These are phyloP conservation scores for Drosophila incognita DNA, from an alignment of 2,888 invertebrate genomes.

Conservation along the genomic window DNA sequence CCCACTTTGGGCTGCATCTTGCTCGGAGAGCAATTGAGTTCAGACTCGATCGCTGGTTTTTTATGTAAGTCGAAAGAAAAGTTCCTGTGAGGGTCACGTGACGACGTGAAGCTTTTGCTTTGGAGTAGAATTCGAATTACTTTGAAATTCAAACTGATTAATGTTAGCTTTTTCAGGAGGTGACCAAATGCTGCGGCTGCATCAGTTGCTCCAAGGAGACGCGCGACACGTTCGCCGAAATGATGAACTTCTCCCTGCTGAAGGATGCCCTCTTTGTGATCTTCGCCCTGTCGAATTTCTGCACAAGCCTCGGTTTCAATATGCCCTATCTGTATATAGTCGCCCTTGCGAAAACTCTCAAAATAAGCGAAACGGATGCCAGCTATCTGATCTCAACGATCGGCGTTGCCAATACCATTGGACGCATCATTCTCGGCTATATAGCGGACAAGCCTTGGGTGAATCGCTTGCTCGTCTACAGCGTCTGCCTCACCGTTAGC, in stretches of 20 bases:
- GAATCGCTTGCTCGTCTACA: slow-evolving; percentile 96
- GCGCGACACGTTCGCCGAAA: slow-evolving; percentile 90
- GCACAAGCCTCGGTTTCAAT: slow-evolving; percentile 94
- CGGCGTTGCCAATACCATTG: slow-evolving; percentile 95
- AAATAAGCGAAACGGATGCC: slow-evolving; percentile 87
- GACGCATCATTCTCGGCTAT: slow-evolving; percentile 94
- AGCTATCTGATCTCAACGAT: slow-evolving; percentile 92
- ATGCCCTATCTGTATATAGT: slow-evolving; percentile 95
- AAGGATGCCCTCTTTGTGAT: slow-evolving; percentile 94
- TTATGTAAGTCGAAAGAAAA: background rate
- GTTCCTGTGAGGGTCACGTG: background rate
- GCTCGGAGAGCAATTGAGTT: background rate
- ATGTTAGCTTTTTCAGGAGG: slow-evolving; percentile 56
- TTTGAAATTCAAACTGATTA: background rate
- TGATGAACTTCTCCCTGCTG: slow-evolving; percentile 94
- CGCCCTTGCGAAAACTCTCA: slow-evolving; percentile 88
- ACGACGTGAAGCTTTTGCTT: background rate
- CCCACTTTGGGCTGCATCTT: background rate
- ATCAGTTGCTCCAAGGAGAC: slow-evolving; percentile 90
- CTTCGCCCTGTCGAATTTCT: slow-evolving; percentile 96
- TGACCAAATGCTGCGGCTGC: slow-evolving; percentile 86
- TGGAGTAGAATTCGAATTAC: background rate
- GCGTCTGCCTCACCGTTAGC: slow-evolving; percentile 93
- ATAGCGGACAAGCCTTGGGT: slow-evolving; percentile 95
- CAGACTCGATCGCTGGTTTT: background rate